These are phyloP conservation scores for Campylorhamphus procurvoides DNA, from an alignment of 2,113 vertebrate genomes.

Conservation along the genomic window DNA sequence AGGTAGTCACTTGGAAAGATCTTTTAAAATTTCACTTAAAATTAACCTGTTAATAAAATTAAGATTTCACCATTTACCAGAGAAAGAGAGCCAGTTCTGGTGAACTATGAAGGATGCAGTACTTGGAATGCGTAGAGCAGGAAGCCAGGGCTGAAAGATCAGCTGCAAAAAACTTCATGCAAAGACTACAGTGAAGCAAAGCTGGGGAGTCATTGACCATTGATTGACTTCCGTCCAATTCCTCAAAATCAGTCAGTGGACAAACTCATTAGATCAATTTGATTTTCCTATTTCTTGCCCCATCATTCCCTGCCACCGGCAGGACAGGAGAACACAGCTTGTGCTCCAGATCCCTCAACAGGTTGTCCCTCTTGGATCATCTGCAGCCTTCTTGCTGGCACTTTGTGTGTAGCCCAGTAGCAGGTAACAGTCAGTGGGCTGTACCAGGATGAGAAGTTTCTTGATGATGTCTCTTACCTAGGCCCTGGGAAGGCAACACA, in stretches of 20 bases:
- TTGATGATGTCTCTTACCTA: accelerated
- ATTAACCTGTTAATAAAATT: not conserved
- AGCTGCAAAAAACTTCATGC: not conserved
- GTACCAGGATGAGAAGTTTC: not conserved
- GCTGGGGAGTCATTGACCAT: not conserved
- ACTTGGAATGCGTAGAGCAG: not conserved
- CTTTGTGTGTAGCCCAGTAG: too few species aligned
- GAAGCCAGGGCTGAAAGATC: not conserved
- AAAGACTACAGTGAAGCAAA: not conserved
- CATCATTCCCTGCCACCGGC: too few species aligned
- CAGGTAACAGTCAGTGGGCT: too few species aligned
- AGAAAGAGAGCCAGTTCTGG: not conserved
- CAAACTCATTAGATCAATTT: not conserved
- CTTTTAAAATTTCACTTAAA: not conserved
- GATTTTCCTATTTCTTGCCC: too few species aligned
- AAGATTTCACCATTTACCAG: not conserved
- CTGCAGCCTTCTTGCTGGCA: too few species aligned
- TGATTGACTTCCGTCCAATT: not conserved
- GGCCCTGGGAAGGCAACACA: not conserved
- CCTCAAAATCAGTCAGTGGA: not conserved
- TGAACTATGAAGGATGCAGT: not conserved
- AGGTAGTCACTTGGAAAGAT: not conserved
- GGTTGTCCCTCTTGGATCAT: too few species aligned
- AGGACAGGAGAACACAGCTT: too few species aligned
- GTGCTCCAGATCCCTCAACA: too few species aligned